These are phyloP conservation scores for Endomychus coccineus DNA, from an alignment of 2,888 invertebrate species.

Conservation along the genomic window DNA sequence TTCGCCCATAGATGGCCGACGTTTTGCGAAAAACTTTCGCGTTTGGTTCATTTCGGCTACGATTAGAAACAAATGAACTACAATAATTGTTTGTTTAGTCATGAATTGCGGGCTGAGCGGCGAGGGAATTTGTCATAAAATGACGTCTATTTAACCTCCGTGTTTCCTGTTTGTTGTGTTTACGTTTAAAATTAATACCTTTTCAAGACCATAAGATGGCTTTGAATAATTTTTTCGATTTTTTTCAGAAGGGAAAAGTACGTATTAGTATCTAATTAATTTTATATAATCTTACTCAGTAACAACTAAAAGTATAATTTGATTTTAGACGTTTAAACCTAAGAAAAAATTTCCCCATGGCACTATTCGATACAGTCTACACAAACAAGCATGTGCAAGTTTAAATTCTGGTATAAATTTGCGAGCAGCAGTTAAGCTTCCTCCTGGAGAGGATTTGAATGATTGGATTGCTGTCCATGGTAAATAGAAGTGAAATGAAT, in stretches of 20 bases:
- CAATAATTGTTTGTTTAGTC: too few relatives aligned
- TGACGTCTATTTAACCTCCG: too few relatives aligned
- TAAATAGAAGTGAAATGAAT: constrained; percentile 35
- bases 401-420: constrained; percentile 84
- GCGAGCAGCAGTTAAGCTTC: constrained; percentile 70
- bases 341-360: constrained; percentile 83
- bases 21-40: too few relatives aligned
- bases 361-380: constrained; percentile 76
- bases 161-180: constrained; percentile 5
- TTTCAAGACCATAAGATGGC: constrained; percentile 46
- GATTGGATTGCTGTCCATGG: constrained; percentile 94
- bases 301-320: constrained; percentile 9
- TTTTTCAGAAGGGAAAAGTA: constrained; percentile 74
- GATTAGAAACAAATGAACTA: too few relatives aligned
- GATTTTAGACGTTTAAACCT: constrained; percentile 75
- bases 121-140: too few relatives aligned
- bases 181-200: constrained; percentile 10
- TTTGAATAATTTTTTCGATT: constrained; percentile 64
- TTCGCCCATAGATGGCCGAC: too few relatives aligned
- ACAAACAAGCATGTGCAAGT: constrained; percentile 87
- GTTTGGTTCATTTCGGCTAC: too few relatives aligned
- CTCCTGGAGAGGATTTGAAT: constrained; percentile 74
- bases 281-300: not conserved
- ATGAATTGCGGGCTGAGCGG: too few relatives aligned
- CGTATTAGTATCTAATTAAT: constrained; percentile 18